These are phyloP conservation scores for Philopotamus ludificatus DNA, from an alignment of 1,140 invertebrate species.

Conservation along the genomic window DNA sequence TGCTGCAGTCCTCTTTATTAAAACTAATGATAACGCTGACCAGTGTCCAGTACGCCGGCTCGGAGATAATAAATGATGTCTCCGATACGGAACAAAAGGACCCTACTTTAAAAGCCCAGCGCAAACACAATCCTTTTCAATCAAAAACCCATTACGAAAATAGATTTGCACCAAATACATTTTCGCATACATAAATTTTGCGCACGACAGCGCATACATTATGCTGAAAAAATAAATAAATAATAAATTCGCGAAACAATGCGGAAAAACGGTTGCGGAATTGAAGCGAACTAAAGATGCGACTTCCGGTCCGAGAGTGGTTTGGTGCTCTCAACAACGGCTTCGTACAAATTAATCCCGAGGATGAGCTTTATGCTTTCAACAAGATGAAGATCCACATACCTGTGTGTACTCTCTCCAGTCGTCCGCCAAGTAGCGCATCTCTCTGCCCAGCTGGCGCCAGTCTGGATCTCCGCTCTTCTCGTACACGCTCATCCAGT, in stretches of 20 bases:
- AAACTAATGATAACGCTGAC: conserved; percentile 38
- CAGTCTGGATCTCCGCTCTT: conserved; percentile 31
- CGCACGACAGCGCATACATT: not conserved
- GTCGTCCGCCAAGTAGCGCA: conserved; percentile 37
- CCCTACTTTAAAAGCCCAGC: conserved; percentile 28
- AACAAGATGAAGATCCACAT: not conserved
- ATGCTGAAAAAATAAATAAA: no score
- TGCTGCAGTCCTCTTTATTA: conserved; percentile 28
- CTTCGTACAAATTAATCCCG: not conserved
- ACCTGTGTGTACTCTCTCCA: conserved; percentile 28
- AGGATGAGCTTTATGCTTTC: not conserved
- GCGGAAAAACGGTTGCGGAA: not conserved
- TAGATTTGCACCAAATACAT: conserved; percentile 20
- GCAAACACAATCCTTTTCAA: conserved; percentile 36
- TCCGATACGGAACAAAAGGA: conserved; percentile 28
- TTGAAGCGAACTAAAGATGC: no score
- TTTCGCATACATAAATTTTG: conserved; percentile 12
- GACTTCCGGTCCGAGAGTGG: no score
- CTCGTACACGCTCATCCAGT: conserved; percentile 34
- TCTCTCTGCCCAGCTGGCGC: conserved; percentile 33
- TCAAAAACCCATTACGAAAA: conserved; percentile 13
- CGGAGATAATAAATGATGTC: conserved; percentile 38
- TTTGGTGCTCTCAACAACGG: not conserved
- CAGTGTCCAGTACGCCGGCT: conserved; percentile 32
- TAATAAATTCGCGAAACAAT: not conserved